Base-by-base conservation (phyloP, 2,113 vertebrate species). In the Otis tarda region DNA sequence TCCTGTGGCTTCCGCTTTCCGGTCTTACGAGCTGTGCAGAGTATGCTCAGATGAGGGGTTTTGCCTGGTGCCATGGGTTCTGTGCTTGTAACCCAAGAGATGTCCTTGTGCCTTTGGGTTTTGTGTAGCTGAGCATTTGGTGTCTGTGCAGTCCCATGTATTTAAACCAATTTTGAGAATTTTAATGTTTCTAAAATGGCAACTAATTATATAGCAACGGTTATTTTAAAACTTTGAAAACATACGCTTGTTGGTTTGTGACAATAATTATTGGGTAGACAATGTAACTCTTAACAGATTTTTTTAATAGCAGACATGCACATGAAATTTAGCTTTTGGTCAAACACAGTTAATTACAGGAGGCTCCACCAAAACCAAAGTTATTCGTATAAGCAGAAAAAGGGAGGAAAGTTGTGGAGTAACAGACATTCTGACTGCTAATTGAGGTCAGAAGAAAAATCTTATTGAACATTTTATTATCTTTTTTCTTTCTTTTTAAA, bases 301-400 rank as follows among this genome's bases (percentile, higher is more conserved):
- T 59, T 55, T 69, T 55, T 94, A 96, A 85, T 92, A 45, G 83
- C 73, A 91, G 74, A 74, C 67, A 52, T 55, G 39, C 35, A 65
- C 39, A 63, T 79, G 53, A 69, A 83, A 95, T 81, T 60, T 77
- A 90, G 63, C 88, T 95, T 92, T 61, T 76, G 74, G 60, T 87
- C 67, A 70, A 96, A 41, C 57, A 50, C 49, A 80, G 60, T 37
- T 84, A 90, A 93, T 96, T 92, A 92, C 27, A 63, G 53, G 60
- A 90, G 95, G 45, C 91, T 94, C 77, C 92, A 84, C 45, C 68
- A 75, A 92, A 94, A 49, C 89, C 87, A 71, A n/a, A 93, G 59
- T 86, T 89, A 89, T 82, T 87, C 9, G 2, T 64, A 3, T n/a
- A 73, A 89, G 37, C 78, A 81, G 45, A 63, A 87, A 94, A 94